Conservation (phyloP, 1,140 invertebrate species). For the Drosophila ohnishii region DNA sequence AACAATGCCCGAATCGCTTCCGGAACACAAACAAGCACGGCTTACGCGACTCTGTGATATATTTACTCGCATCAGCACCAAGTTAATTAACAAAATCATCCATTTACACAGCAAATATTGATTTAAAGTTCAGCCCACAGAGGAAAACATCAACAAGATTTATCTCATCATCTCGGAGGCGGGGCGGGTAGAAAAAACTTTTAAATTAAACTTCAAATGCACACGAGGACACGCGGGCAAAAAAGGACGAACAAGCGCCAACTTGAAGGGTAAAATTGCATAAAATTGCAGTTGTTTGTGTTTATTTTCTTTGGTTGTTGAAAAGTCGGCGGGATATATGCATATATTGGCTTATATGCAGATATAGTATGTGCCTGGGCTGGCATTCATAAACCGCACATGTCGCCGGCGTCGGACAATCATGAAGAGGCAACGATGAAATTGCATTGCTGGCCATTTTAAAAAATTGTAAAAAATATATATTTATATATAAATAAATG, state of each 20-base stretch:
- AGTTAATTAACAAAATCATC: constrained; percentile 55
- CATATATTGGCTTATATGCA: constrained; percentile 3
- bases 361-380: constrained; percentile 9
- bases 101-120: constrained; percentile 47
- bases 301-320: constrained; percentile 36
- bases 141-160: constrained; percentile 29
- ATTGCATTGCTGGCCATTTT: constrained; percentile 49
- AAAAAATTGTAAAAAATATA: constrained; percentile 19
- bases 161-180: constrained; percentile 18
- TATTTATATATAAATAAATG: not conserved
- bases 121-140: constrained; percentile 38
- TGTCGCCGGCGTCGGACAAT: constrained; percentile 35
- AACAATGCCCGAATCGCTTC: not conserved
- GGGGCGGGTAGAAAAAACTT: not conserved
- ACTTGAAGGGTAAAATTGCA: constrained; percentile 42
- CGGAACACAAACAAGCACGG: constrained; percentile 2
- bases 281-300: constrained; percentile 39
- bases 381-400: constrained; percentile 61
- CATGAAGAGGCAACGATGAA: constrained; percentile 29
- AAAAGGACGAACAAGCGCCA: not conserved
- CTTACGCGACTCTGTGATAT: constrained; percentile 17
- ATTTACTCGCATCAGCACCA: constrained; percentile 17
- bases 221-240: not conserved
- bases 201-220: constrained; percentile 58
- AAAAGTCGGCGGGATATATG: not conserved